Percentiles rank a stretch among this genome's conserved stretches.
Evolutionary conservation across 2,797 vertebrate genomes (phyloP).

Genomic region (Potorous gilbertii): DNA sequence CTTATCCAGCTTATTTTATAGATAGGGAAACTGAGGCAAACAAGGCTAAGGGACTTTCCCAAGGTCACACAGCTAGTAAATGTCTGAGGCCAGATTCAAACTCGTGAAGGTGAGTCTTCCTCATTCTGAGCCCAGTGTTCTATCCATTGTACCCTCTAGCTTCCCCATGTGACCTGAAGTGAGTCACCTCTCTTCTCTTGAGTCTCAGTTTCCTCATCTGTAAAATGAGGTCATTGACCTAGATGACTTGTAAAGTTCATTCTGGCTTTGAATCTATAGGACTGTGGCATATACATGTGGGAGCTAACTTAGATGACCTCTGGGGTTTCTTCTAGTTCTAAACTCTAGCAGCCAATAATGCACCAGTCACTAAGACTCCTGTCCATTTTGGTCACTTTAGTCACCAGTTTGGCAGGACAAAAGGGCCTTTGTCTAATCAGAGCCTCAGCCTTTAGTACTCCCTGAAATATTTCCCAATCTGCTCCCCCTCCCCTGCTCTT

Average conservation of each 20-base stretch:
- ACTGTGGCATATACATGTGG: accelerated
- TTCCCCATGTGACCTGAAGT: not conserved
- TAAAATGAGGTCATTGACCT: not conserved
- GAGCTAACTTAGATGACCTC: not conserved
- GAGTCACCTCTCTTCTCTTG: not conserved
- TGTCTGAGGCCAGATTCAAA: not conserved
- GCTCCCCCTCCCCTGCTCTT: conserved; percentile 21
- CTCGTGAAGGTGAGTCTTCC: not conserved
- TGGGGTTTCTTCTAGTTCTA: not conserved
- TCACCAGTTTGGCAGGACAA: conserved; percentile 40
- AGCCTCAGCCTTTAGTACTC: not conserved
- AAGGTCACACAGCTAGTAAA: not conserved
- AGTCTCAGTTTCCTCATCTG: not conserved
- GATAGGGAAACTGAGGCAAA: conserved; percentile 16
- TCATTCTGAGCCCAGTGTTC: not conserved
- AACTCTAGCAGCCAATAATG: not conserved
- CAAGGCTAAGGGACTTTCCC: accelerated
- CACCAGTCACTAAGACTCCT: conserved; percentile 28
- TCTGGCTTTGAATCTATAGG: accelerated
- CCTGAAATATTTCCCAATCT: not conserved
- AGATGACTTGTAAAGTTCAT: not conserved
- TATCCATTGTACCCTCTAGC: not conserved
- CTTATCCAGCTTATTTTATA: not conserved
- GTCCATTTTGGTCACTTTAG: conserved; percentile 47
- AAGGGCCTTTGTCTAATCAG: conserved; percentile 34